Percentiles rank a stretch among this genome's conserved stretches.
Evolutionary conservation across 1,140 invertebrate species (phyloP).

Genomic region (Drosophila gunungcola): DNA sequence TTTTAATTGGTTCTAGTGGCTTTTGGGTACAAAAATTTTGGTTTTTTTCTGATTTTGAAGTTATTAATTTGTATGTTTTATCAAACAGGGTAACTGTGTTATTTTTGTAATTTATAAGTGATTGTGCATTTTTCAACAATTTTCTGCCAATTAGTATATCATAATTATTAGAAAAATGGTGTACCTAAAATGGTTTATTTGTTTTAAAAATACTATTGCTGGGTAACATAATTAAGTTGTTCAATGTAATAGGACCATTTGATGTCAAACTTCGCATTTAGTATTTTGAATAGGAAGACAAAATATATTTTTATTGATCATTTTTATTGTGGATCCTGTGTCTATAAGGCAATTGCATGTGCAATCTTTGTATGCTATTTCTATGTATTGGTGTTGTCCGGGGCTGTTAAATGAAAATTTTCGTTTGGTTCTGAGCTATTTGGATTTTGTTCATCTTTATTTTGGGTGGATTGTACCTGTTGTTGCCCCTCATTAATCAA

Average conservation of each 20-base stretch:
- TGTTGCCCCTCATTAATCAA: no score
- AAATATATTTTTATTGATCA: constrained; percentile 10
- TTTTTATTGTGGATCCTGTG: constrained; percentile 1
- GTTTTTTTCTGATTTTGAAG: background rate
- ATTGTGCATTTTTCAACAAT: constrained; percentile 1
- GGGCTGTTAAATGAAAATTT: no score
- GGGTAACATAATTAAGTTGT: no score
- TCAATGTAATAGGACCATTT: no score
- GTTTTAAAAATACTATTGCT: background rate
- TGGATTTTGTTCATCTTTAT: no score
- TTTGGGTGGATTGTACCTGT: no score
- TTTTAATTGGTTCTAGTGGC: background rate
- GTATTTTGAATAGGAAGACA: constrained; percentile 3
- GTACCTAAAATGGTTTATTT: no score
- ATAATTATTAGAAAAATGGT: no score
- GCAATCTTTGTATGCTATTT: no score
- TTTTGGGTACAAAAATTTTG: background rate
- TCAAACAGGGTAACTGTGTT: background rate
- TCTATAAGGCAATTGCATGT: no score
- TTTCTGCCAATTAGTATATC: background rate
- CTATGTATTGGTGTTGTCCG: no score
- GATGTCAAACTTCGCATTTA: background rate
- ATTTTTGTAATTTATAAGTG: constrained; percentile 1
- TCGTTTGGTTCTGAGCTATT: no score
- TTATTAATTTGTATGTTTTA: background rate